These are phyloP conservation scores for Eremobia ochroleuca DNA, from an alignment of 2,888 invertebrate species.

Conservation along the genomic window DNA sequence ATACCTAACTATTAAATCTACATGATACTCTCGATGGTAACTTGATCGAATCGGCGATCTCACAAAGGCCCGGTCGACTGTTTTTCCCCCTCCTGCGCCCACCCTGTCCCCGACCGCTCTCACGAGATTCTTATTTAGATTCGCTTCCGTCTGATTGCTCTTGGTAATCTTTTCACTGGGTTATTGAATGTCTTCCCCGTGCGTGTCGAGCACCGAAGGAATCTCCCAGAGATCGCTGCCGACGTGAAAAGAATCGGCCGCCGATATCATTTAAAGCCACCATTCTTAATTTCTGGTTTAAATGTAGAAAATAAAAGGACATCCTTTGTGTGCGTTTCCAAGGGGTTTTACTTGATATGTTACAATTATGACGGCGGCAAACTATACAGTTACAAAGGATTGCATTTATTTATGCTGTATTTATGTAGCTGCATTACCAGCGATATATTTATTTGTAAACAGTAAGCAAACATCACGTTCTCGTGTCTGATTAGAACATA, in stretches of 20 bases:
- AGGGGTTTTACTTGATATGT: conserved; percentile 65
- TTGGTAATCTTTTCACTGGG: conserved; percentile 91
- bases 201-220: conserved; percentile 85
- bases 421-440: conserved; percentile 8
- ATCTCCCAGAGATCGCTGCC: conserved; percentile 76
- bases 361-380: conserved; percentile 39
- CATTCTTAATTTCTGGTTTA: conserved; percentile 77
- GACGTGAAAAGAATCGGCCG: conserved; percentile 79
- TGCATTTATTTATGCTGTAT: conserved; percentile 26
- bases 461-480: conserved; percentile 16
- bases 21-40: conserved; percentile 85
- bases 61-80: conserved; percentile 87
- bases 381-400: conserved; percentile 32
- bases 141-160: conserved; percentile 91
- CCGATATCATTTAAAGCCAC: conserved; percentile 80
- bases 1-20: conserved; percentile 79
- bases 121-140: conserved; percentile 91
- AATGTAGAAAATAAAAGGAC: conserved; percentile 77
- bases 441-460: conserved; percentile 46
- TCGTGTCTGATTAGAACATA: conserved; percentile 26
- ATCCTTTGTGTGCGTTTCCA: conserved; percentile 72
- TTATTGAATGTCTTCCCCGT: conserved; percentile 91
- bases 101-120: conserved; percentile 86
- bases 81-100: conserved; percentile 83
- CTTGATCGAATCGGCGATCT: conserved; percentile 88